Percentiles rank a stretch among this genome's conserved stretches.
These are phyloP conservation scores for Mormoops blainvillei DNA, from an alignment of 2,113 vertebrate genomes.

Conservation along the genomic window DNA sequence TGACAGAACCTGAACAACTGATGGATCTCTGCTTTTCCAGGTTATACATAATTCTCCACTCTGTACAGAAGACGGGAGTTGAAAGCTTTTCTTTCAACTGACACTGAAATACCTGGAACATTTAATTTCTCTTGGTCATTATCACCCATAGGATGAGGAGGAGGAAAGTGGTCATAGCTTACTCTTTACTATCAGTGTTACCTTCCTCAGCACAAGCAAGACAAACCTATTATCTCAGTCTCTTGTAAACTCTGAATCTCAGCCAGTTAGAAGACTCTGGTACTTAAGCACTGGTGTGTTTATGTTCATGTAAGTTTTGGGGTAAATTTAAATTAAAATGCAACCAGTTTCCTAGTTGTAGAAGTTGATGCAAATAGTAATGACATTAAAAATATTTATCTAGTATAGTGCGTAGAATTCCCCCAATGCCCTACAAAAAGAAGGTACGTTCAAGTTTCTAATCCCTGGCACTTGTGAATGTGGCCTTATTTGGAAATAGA, in stretches of 20 bases:
- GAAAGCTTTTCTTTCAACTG: not conserved
- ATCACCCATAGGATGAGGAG: not conserved
- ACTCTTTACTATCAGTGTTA: not conserved
- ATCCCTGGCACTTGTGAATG: not conserved
- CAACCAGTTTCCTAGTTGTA: not conserved
- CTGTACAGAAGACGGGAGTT: not conserved
- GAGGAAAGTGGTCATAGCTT: not conserved
- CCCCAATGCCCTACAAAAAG: not conserved
- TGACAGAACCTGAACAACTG: not conserved
- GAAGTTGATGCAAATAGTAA: not conserved
- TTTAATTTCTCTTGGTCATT: slow-evolving; percentile 3
- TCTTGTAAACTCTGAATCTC: not conserved
- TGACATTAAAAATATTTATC: not conserved
- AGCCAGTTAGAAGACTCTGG: not conserved
- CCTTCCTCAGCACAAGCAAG: not conserved
- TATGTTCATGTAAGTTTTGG: not conserved
- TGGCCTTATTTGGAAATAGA: not conserved
- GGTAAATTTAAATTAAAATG: slow-evolving; percentile 11
- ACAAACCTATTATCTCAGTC: not conserved
- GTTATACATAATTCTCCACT: not conserved
- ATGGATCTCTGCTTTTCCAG: not conserved
- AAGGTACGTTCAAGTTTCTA: not conserved
- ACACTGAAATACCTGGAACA: not conserved
- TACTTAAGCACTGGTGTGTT: not conserved
- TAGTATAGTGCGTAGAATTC: not conserved